Percentiles rank a stretch among this genome's conserved stretches.
Conservation (phyloP, 2,797 vertebrate genomes). For the Sebastes variabilis region DNA sequence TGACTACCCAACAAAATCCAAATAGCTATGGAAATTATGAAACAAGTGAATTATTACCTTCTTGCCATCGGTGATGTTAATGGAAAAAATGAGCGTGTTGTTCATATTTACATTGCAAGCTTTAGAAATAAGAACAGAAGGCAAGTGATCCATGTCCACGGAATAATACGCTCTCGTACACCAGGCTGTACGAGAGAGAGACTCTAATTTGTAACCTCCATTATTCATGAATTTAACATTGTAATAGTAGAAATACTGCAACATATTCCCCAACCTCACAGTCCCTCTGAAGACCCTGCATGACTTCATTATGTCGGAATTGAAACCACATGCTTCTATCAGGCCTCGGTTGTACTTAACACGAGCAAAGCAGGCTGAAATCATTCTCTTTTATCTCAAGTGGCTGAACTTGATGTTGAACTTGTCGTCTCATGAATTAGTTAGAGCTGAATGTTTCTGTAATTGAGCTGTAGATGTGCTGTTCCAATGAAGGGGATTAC, state of each 20-base stretch:
- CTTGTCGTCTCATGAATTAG: conserved; percentile 53
- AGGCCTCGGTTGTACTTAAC: conserved; percentile 24
- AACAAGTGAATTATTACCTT: background rate
- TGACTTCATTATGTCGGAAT: conserved; percentile 47
- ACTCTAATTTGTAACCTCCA: conserved; percentile 47
- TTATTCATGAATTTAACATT: conserved; percentile 56
- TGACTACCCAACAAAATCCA: background rate
- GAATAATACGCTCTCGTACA: conserved; percentile 17
- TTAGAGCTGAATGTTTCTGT: conserved; percentile 26
- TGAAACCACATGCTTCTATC: conserved; percentile 55
- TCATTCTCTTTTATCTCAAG: conserved; percentile 47
- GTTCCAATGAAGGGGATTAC: conserved; percentile 11
- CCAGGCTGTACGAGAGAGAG: background rate
- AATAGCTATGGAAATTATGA: background rate
- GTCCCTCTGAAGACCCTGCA: conserved; percentile 32
- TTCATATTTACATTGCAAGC: conserved; percentile 8
- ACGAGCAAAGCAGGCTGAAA: conserved; percentile 23
- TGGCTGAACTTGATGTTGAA: conserved; percentile 60
- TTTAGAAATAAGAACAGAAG: background rate
- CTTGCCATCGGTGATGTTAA: background rate
- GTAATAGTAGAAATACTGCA: conserved; percentile 36
- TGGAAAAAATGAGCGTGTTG: background rate
- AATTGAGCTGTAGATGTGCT: conserved; percentile 31
- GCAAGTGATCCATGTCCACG: conserved; percentile 8
- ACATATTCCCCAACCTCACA: conserved; percentile 15